Evolutionary conservation across 2,797 vertebrate species (phyloP).

Genomic region (Cuculus canorus): DNA sequence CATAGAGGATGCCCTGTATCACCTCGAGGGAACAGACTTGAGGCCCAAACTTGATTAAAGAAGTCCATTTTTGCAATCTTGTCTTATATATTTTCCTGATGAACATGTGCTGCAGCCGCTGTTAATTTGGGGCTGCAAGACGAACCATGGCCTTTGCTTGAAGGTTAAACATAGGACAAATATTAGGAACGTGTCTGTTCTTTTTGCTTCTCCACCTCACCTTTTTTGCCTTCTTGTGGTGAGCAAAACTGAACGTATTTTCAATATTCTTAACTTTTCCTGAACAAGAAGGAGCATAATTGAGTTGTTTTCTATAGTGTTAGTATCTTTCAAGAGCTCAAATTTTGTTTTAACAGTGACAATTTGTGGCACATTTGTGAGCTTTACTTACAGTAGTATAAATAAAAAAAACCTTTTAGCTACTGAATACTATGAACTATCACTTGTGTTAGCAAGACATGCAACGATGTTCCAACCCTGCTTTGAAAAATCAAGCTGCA

Average conservation of each 20-base stretch:
- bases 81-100: not conserved
- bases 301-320: not conserved
- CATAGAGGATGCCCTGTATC: not conserved
- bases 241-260: not conserved
- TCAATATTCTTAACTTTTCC: not conserved
- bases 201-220: not conserved
- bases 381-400: not conserved
- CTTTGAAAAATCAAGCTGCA: not conserved
- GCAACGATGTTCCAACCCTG: not conserved
- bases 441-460: rapidly evolving
- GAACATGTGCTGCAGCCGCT: not conserved
- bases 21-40: not conserved
- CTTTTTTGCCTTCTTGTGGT: not conserved
- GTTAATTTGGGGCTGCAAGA: not conserved
- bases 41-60: not conserved
- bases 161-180: not conserved
- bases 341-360: not conserved
- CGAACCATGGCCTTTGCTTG: not conserved
- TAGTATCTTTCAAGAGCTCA: not conserved
- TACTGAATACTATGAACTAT: not conserved
- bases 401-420: not conserved
- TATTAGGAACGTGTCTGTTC: not conserved
- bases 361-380: not conserved
- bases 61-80: not conserved
- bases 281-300: not conserved